A percentile compares a stretch with the other conserved stretches of the same genome.
Evolutionary conservation across 2,113 vertebrate genomes (phyloP).

Genomic region (Melozone crissalis): DNA sequence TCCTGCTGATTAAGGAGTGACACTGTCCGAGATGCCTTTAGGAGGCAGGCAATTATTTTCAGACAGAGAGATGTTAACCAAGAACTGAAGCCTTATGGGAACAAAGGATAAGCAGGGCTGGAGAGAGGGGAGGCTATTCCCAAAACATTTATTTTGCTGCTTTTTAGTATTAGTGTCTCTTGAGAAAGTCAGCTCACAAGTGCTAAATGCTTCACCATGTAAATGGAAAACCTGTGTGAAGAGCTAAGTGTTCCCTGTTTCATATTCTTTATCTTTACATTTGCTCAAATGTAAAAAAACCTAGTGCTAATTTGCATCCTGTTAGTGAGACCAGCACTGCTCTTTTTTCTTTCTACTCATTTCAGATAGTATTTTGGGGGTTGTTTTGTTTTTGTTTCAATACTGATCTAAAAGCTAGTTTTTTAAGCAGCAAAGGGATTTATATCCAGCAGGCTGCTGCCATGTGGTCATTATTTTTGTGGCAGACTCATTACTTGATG

Average conservation of each 20-base stretch:
- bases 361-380: neutral
- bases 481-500: conserved; percentile 19
- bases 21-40: neutral
- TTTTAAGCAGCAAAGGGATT: neutral
- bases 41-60: conserved; percentile 53
- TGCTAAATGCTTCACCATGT: too few species aligned
- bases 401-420: conserved; percentile 37
- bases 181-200: neutral
- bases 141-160: neutral
- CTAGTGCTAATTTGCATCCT: neutral
- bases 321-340: neutral
- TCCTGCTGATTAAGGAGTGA: conserved; percentile 27
- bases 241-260: neutral
- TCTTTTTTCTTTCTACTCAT: neutral
- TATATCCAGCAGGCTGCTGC: neutral
- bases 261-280: neutral
- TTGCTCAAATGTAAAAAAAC: neutral
- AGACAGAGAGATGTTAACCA: neutral
- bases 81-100: neutral
- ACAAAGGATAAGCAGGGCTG: neutral
- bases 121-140: neutral
- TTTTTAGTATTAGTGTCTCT: neutral
- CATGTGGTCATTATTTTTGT: conserved; percentile 22
- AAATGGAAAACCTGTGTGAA: neutral
- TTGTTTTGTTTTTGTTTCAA: neutral